phyloP scores from a whole-genome alignment of 1,140 invertebrate genomes.

The Ruditapes philippinarum region DNA sequence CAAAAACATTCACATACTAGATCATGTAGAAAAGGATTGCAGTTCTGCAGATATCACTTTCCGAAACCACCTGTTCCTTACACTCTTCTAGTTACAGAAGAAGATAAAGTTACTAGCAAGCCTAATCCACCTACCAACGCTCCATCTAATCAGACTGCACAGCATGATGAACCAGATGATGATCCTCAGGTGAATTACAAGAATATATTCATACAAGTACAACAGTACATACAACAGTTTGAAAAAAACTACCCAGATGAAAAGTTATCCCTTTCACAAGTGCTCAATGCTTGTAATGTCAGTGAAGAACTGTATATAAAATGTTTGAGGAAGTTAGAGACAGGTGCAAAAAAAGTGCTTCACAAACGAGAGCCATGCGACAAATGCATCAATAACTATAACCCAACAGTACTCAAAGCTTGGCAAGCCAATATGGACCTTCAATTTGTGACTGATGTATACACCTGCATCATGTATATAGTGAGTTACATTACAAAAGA shows the following conservation, averaged over 20 bases:
- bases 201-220: constrained; percentile 4
- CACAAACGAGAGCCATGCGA: neutral
- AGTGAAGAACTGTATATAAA: neutral
- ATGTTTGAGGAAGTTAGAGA: constrained; percentile 17
- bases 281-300: constrained; percentile 28
- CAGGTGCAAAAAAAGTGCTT: constrained; percentile 18
- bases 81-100: constrained; percentile 13
- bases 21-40: neutral
- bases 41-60: constrained; percentile 10
- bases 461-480: constrained; percentile 32
- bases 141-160: neutral
- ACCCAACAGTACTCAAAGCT: constrained; percentile 12
- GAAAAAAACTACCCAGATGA: neutral
- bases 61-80: constrained; percentile 23
- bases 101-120: neutral
- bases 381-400: constrained; percentile 1
- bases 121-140: neutral
- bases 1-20: constrained; percentile 22
- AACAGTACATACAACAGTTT: constrained; percentile 2
- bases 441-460: constrained; percentile 5
- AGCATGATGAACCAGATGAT: neutral
- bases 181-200: neutral
- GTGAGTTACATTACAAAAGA: constrained; percentile 31
- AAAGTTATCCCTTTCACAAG: neutral
- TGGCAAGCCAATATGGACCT: constrained; percentile 33